Evolutionary conservation across 2,113 vertebrate genomes (phyloP).

Genomic region (Coryphaenoides rupestris): DNA sequence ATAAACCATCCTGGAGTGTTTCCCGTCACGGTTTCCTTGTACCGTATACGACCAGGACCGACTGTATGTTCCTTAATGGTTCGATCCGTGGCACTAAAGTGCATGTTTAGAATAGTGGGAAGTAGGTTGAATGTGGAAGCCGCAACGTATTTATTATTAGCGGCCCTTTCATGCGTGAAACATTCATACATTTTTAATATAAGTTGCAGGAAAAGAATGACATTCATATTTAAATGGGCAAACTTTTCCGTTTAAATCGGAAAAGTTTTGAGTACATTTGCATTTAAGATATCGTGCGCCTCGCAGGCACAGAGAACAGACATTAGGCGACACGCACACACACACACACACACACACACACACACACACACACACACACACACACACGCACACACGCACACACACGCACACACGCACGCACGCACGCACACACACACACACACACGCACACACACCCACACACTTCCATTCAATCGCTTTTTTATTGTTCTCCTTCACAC

Average conservation of each 20-base stretch:
- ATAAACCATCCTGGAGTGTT: too few species aligned
- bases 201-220: conserved; percentile 41
- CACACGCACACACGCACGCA: too few species aligned
- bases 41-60: too few species aligned
- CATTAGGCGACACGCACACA: conserved; percentile 22
- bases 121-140: conserved; percentile 27
- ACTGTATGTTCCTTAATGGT: too few species aligned
- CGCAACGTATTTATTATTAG: conserved; percentile 67
- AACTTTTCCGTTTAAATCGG: conserved; percentile 43
- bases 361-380: too few species aligned
- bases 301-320: conserved; percentile 12
- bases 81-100: not conserved
- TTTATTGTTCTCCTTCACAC: too few species aligned
- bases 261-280: conserved; percentile 10
- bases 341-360: conserved; percentile 7
- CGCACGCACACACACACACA: too few species aligned
- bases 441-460: too few species aligned
- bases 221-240: conserved; percentile 51
- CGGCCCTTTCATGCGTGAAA: conserved; percentile 42
- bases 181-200: conserved; percentile 60
- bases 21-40: too few species aligned
- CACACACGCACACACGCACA: too few species aligned
- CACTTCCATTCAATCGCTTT: too few species aligned
- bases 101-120: conserved; percentile 20
- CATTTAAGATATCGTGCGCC: not conserved